These are phyloP conservation scores for Megaceryle maxima DNA, from an alignment of 2,113 vertebrate genomes.

Conservation along the genomic window DNA sequence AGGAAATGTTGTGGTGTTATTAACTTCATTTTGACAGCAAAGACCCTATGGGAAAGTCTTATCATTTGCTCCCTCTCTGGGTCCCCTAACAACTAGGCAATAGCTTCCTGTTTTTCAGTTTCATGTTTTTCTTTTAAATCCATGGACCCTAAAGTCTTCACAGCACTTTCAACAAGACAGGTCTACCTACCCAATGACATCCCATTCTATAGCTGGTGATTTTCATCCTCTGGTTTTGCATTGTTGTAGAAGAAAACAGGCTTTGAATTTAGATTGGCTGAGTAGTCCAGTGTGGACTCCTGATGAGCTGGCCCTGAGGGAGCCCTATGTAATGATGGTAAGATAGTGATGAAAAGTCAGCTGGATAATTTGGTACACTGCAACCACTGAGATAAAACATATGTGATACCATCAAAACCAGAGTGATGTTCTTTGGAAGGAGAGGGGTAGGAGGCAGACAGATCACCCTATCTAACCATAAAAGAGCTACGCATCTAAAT, in stretches of 20 bases:
- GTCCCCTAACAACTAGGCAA: not conserved
- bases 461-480: not conserved
- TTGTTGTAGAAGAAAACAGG: not conserved
- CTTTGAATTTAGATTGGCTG: not conserved
- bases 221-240: not conserved
- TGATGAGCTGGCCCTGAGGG: not conserved
- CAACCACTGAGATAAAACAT: not conserved
- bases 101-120: not conserved
- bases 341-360: not conserved
- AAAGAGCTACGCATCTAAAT: not conserved
- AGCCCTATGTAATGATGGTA: not conserved
- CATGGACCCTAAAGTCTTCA: not conserved
- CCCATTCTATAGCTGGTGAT: not conserved
- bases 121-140: not conserved
- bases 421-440: not conserved
- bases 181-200: not conserved
- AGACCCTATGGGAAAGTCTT: not conserved
- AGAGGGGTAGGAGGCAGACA: not conserved
- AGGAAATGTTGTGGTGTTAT: not conserved
- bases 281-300: not conserved
- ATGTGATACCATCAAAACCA: not conserved
- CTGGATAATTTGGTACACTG: not conserved
- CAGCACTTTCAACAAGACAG: not conserved
- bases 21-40: not conserved
- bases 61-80: not conserved